Evolutionary conservation across 1,140 invertebrate species (phyloP), one percentile per base, ranked within the genome.

Genomic region (Drosophila parvula): DNA sequence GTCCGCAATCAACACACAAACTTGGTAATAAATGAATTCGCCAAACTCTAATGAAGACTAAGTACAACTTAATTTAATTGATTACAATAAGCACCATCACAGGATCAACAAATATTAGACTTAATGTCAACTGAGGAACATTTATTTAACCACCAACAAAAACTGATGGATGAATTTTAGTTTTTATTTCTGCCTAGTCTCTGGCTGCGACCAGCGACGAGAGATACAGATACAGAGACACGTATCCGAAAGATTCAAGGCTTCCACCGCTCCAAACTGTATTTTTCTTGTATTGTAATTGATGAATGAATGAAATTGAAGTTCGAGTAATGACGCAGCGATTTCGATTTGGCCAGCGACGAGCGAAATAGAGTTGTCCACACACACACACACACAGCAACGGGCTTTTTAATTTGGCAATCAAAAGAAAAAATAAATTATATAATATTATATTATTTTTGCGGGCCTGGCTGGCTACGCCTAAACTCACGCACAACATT

Each of bases 281-380:
- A 74, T 74, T 74, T 74, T 85, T 85, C 83, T 84, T 75, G 82
- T 81, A 88, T 88, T 88, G 83, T 88, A 88, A 88, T 88, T 88
- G 83, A 88, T 88, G 83, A 88, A 86, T 86, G 83, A 86, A 88
- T 88, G 84, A 88, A 88, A 88, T 88, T 88, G 83, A 88, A 88
- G 83, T 88, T 88, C 83, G 83, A 88, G 83, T 83, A 83, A 88
- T 88, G 84, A 88, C 83, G 64, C 83, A 89, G 83, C 83, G 36
- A 34, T 74, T 88, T 89, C 50, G 36, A 67, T 68, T 71, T 70
- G 16, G 67, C 74, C 68, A 61, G 67, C 41, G 59, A 36, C 59
- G 43, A 48, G 68, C 79, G 57, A 86, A 78, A 88, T 88, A 83
- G 68, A 86, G 83, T 86, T 86, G 83, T 86, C 53, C 67, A 68